Conservation (phyloP, 2,888 invertebrate species). For the Lepidocyrtoides sp. region DNA sequence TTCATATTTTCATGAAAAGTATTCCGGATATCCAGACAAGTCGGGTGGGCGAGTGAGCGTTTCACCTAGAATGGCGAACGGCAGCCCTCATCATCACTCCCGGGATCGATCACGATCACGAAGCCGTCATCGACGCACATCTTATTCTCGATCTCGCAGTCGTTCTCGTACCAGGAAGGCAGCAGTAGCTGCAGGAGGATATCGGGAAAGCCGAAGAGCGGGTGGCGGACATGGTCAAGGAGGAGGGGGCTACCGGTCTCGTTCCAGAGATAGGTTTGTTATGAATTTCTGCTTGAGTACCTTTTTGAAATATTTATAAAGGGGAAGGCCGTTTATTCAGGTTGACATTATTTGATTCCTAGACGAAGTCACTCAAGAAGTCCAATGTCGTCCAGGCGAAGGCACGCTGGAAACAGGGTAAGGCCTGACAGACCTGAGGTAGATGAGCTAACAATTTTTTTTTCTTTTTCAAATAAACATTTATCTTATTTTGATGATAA, state of each 20-base stretch:
- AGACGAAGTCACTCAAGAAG: conserved; percentile 82
- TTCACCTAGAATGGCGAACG: conserved; percentile 77
- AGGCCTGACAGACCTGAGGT: no score
- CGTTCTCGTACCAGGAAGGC: conserved; percentile 78
- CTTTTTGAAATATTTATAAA: background rate
- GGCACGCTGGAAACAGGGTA: conserved; percentile 77
- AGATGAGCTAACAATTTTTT: no score
- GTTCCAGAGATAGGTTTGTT: conserved; percentile 80
- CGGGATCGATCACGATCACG: conserved; percentile 51
- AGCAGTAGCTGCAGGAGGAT: no score
- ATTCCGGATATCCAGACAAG: conserved; percentile 69
- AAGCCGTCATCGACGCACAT: conserved; percentile 75
- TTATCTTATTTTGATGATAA: no score
- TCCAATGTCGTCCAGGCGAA: conserved; percentile 82
- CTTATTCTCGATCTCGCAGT: conserved; percentile 77
- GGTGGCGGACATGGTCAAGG: conserved; percentile 40
- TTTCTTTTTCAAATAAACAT: no score
- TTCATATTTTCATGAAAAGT: conserved; percentile 3
- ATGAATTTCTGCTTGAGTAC: background rate
- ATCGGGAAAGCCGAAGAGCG: no score
- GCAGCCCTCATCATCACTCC: conserved; percentile 77
- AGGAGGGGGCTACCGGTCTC: conserved; percentile 77
- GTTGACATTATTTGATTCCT: no score
- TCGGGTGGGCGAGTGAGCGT: conserved; percentile 77
- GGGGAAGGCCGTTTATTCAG: no score